Base-by-base conservation (phyloP, 2,113 vertebrate genomes). In the Nyctereutes procyonoides region DNA sequence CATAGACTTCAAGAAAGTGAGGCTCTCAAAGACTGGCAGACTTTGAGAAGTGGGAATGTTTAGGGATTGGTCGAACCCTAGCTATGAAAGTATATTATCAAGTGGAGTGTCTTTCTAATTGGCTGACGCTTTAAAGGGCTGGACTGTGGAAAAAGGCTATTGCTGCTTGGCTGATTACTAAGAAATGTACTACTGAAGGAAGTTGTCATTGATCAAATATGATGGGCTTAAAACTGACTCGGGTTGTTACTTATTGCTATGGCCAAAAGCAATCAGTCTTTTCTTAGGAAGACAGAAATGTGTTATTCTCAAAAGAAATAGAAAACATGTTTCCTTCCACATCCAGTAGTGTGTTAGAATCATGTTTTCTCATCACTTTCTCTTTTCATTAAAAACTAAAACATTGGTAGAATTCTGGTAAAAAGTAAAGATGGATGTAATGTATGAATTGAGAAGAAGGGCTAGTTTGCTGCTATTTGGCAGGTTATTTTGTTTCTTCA, bases 191-290 rank as follows among this genome's bases (percentile, higher is more conserved):
- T 74, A 16, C 20, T 60, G 6, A 74, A 86, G 58, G 8, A 89
- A 92, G 35, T 74, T 88, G 74, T 32, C n/a, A 65, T 84, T 96
- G 71, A 84, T 95, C 86, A 95, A 88, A 88, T 24, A 71, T 71
- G 19, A 82, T 85, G 38, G 14, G 10, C 28, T 85, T 91, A 80
- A 53, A 88, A 63, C 3, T 51, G 65, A 86, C 35, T 90, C n/a
- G 69, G 63, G 6, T 35, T 16, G 28, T 69, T 95, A 77, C 69
- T 71, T 87, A 73, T 16, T 60, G 35, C 22, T 83, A 58, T 79
- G 11, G 55, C 26, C 26, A 65, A 76, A 93, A 85, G 14, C 67
- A 88, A n/a, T 84, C 32, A 53, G 4, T 60, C 26, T 88, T 96
- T 90, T 76, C 8, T 26, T n/a, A 88, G 26, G 30, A 87, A 62